phyloP scores from a whole-genome alignment of 2,797 vertebrate genomes.

The Menidia menidia region DNA sequence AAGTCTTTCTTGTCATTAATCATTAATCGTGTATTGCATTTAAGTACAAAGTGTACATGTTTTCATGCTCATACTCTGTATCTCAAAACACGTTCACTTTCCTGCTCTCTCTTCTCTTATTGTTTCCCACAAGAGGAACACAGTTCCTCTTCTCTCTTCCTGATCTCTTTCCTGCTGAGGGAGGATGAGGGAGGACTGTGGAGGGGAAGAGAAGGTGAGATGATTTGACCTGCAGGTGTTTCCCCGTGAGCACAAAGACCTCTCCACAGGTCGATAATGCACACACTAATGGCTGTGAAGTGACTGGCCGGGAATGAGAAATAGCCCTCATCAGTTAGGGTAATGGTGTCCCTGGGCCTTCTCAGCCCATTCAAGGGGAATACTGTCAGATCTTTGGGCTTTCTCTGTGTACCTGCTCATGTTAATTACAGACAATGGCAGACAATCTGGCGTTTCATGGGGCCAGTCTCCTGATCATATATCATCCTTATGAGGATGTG shows the following conservation, averaged over 20 bases:
- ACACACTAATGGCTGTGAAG: constrained; percentile 82
- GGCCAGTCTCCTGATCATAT: constrained; percentile 51
- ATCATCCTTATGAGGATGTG: constrained; percentile 71
- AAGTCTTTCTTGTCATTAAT: constrained; percentile 2
- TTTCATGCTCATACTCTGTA: constrained; percentile 42
- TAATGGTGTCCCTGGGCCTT: constrained; percentile 84
- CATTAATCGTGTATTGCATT: constrained; percentile 14
- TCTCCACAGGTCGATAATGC: constrained; percentile 82
- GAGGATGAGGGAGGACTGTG: constrained; percentile 66
- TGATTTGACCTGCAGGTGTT: constrained; percentile 82
- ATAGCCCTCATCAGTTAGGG: constrained; percentile 85
- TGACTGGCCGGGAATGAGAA: constrained; percentile 81
- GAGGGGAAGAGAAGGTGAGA: constrained; percentile 52
- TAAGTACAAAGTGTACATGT: constrained; percentile 42
- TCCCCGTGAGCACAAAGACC: constrained; percentile 75
- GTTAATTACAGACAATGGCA: constrained; percentile 78
- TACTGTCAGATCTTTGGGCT: constrained; percentile 75
- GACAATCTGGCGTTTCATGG: constrained; percentile 73
- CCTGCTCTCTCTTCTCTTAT: constrained; percentile 37
- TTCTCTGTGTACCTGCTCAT: constrained; percentile 77
- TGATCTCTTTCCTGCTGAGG: constrained; percentile 77
- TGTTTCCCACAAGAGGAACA: constrained; percentile 43
- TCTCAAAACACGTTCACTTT: constrained; percentile 37
- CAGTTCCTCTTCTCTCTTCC: constrained; percentile 52
- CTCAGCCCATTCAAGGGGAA: constrained; percentile 76